Base-by-base conservation (phyloP, 2,797 vertebrate genomes). In the Cygnus olor region DNA sequence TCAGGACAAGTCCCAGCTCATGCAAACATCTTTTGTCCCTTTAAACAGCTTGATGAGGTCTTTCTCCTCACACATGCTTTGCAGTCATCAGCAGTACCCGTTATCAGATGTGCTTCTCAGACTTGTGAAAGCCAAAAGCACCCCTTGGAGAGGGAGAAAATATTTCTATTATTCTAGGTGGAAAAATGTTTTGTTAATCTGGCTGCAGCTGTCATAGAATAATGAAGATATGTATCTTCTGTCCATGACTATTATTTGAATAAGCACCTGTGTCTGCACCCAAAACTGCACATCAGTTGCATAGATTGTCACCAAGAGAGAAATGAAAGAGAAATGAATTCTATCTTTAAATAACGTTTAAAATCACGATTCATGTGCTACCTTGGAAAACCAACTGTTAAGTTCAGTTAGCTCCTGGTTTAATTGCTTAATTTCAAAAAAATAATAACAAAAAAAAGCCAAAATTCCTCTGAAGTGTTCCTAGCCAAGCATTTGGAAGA, bases 181-280 rank as follows among this genome's bases (percentile, higher is more conserved):
- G 65, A 85, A 21, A 78, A 81, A 85, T 83, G 32, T 86, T 96
- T 92, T 88, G 38, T 90, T 93, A 81, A 84, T 76, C 65, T 90
- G 57, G 30, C 10, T 90, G 73, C 69, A 92, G 25, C 63, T 96
- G 74, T 69, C 80, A 68, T 11, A 61, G 22, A 60, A 56, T 82
- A 84, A 94, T 76, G 87, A 84, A 96, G 80, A 44, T 58, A 72
- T 14, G 2, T 65, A 70, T 70, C 78, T 72, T 91, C 42, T 84
- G 42, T 18, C 71, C 10, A 7, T 78, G 45, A 77, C 70, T 87
- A 36, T 71, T 92, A 93, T 78, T 92, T 87, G 69, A 95, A 71
- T 79, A 91, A 89, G 34, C 69, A 90, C 57, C 56, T 87, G 57
- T 0, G 0, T 64, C 68, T 87, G 69, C 6, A 69, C 84, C 84